Base-by-base conservation (phyloP, 2,888 invertebrate species). In the Drosophila fungiperda region DNA sequence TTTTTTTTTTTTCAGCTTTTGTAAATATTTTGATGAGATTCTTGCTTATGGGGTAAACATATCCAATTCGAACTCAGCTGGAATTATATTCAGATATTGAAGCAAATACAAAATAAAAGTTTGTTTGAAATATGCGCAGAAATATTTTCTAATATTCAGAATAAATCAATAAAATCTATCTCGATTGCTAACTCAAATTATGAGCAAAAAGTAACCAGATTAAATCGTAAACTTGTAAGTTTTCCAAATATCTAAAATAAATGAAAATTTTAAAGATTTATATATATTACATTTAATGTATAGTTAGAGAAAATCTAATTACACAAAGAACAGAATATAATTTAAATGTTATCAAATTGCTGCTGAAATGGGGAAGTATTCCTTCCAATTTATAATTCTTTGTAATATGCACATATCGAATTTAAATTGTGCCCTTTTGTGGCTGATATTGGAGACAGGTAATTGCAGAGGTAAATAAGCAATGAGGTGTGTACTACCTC, bases 41-140 rank as follows among this genome's bases (percentile, higher is more conserved):
- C 32, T n/a, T 20, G 5, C 50, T 32, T 54, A 45, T 20, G 20
- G 36, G 20, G 7, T 7, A 42, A 52, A 48, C 70, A 29, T 54
- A 57, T 54, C 59, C 48, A 38, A 36, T 33, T 35, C 49, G 23
- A n/a, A 36, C 62, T 33, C 59, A 52, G 59, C 52, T 54, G 45
- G 62, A 80, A 80, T 76, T 76, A 69, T 59, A 35, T 26, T 38
- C 33, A 53, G 40, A 33, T 62, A 54, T 49, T 62, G 36, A 55
- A 36, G 36, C 53, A 62, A 58, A 50, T 49, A 58, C 58, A 49
- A 57, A 58, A 40, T 49, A 60, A 48, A 73, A 60, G 48, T 26
- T 26, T 15, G 11, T 33, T 63, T 23, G 12, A 60, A 59, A 55
- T 54, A 9, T 53, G 40, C 29, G 29, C 29, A 29, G 29, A 29